Evolutionary conservation across 1,140 invertebrate genomes (phyloP).

Genomic region (Bombus haemorrhoidalis): DNA sequence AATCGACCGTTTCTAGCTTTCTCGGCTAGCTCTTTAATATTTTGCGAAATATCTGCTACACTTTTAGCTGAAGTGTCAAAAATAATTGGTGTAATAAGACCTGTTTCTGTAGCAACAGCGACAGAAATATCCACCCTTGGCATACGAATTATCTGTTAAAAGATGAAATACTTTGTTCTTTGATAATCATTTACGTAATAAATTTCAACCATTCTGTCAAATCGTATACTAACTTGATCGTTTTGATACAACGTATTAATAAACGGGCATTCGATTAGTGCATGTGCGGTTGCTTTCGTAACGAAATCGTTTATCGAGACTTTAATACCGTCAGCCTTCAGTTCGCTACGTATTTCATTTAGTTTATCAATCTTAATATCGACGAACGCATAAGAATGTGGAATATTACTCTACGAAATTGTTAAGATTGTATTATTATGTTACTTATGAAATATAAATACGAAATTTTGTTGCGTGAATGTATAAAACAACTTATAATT

Average conservation of each 20-base stretch:
- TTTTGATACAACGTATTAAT: constrained; percentile 87
- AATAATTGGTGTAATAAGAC: constrained; percentile 99
- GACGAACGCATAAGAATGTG: constrained; percentile 97
- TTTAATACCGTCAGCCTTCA: constrained; percentile 91
- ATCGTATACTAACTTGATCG: constrained; percentile 51
- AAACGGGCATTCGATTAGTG: constrained; percentile 95
- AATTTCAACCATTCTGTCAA: background rate
- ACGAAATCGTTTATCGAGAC: constrained; percentile 98
- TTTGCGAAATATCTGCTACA: constrained; percentile 91
- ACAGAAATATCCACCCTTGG: constrained; percentile 95
- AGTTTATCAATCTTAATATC: constrained; percentile 92
- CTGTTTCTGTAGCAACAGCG: constrained; percentile 97
- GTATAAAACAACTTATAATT: constrained; percentile 21
- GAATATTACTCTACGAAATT: constrained; percentile 86
- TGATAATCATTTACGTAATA: background rate
- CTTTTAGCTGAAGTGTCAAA: constrained; percentile 96
- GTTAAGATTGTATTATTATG: background rate
- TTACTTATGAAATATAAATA: constrained; percentile 31
- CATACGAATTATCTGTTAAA: constrained; percentile 84
- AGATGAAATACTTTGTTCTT: constrained; percentile 4
- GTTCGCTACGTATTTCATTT: constrained; percentile 82
- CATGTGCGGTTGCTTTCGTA: constrained; percentile 96
- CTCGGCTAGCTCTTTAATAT: constrained; percentile 91
- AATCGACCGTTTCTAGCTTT: constrained; percentile 97
- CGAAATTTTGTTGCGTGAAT: background rate